Percentiles rank a stretch among this genome's conserved stretches.
Evolutionary conservation across 2,113 vertebrate species (phyloP).

Genomic region (Chamaetylas fuelleborni): DNA sequence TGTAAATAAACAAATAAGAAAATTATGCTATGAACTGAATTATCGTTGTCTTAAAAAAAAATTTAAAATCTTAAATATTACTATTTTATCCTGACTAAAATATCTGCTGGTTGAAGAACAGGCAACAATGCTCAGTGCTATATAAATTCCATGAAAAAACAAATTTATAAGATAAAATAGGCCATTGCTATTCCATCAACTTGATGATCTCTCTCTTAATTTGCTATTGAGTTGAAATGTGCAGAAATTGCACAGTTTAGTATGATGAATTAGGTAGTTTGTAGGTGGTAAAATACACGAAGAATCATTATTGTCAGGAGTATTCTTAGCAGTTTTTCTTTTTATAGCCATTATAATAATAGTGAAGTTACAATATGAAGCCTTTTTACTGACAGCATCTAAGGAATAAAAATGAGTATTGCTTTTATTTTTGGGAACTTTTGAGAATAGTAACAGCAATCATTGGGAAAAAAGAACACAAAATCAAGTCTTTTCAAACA

Average conservation of each 20-base stretch:
- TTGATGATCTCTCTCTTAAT: neutral
- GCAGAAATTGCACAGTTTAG: neutral
- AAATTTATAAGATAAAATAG: neutral
- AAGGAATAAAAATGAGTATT: neutral
- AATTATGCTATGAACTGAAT: neutral
- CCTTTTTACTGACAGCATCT: neutral
- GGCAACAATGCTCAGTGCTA: neutral
- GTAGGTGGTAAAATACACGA: neutral
- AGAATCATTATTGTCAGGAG: neutral
- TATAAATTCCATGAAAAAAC: neutral
- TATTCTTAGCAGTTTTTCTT: neutral
- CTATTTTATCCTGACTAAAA: neutral
- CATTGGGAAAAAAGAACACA: neutral
- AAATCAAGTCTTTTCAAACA: neutral
- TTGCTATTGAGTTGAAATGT: neutral
- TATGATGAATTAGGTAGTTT: neutral
- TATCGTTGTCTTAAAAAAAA: neutral
- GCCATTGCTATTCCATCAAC: neutral
- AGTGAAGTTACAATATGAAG: neutral
- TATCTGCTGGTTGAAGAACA: neutral
- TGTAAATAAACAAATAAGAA: neutral
- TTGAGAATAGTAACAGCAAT: neutral
- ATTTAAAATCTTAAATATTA: neutral
- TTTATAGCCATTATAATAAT: neutral
- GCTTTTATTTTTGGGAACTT: slow-evolving; percentile 5